Evolutionary conservation across 1,140 invertebrate species (phyloP), one percentile per base, ranked within the genome.

Genomic region (Nymphalis io): DNA sequence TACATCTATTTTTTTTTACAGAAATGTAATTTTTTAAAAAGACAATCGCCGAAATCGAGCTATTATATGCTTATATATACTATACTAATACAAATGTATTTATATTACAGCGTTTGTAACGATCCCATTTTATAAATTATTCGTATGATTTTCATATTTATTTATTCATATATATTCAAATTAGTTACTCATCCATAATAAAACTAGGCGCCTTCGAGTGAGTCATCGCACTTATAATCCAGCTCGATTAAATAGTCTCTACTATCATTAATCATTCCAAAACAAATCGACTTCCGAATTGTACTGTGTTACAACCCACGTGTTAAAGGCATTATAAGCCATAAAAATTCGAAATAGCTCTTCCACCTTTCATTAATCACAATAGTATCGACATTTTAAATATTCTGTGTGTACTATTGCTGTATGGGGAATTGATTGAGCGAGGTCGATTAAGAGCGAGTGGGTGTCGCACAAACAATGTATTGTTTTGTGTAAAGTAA

Each of bases 161-260:
- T 11, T 48, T 62, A 62, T 51, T 33, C 23, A 62, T 20, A 13
- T 27, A 51, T 46, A 20, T 48, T n/a, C 44, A 51, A 44, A 27
- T 33, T 16, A n/a, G 48, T 62, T 51, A 51, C 46, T 51, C 46
- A 51, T 51, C 46, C 46, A 20, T 11, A 51, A 11, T n/a, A 46
- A 46, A 6, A 8, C 15, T 13, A 62, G 23, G 44, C 44, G 44
- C 44, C 60, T 62, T 48, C 16, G 1, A 21, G 2, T 62, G 60
- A 62, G 18, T 62, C 60, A 62, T 51, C 44, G 4, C 15, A 51
- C 18, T 20, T 48, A 51, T 48, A 62, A 62, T 18, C 60, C 60
- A 33, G 11, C 44, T 15, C 6, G 51, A 51, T 51, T 62, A 51
- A 62, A 62, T 21, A 51, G 42, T 16, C 13, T 15, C 5, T 2